A percentile compares a stretch with the other conserved stretches of the same genome.
Evolutionary conservation across 2,888 invertebrate genomes (phyloP).

Genomic region (Branchellion lobata): DNA sequence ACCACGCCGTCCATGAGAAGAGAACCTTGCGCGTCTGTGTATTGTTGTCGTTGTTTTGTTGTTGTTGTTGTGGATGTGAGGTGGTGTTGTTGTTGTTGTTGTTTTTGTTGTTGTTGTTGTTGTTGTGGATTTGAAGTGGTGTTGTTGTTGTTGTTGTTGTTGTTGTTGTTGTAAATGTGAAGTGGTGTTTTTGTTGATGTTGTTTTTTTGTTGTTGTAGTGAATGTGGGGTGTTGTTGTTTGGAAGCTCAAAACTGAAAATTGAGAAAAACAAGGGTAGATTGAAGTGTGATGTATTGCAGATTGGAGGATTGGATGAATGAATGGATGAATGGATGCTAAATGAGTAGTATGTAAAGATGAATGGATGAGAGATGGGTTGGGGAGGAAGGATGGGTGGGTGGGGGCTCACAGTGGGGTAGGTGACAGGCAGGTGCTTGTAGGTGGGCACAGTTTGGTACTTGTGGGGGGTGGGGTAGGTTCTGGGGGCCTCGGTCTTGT

Average conservation of each 20-base stretch:
- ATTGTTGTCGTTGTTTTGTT: too few relatives aligned
- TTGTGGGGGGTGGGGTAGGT: constrained; percentile 36
- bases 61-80: too few relatives aligned
- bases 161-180: neutral
- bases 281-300: neutral
- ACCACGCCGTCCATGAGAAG: constrained; percentile 49
- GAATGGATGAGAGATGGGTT: too few relatives aligned
- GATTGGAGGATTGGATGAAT: neutral
- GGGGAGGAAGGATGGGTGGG: too few relatives aligned
- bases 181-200: neutral
- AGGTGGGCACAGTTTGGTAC: constrained; percentile 14
- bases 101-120: too few relatives aligned
- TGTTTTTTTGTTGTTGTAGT: too few relatives aligned
- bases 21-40: constrained; percentile 4
- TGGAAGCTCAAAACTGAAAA: too few relatives aligned
- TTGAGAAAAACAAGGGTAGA: neutral
- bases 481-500: constrained; percentile 14
- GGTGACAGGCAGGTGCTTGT: constrained; percentile 37
- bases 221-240: too few relatives aligned
- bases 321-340: too few relatives aligned
- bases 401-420: constrained; percentile 30
- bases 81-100: too few relatives aligned
- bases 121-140: too few relatives aligned
- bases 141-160: neutral
- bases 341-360: too few relatives aligned